Base-by-base conservation (phyloP, 2,888 invertebrate species). In the Ischnus inquisitorius region DNA sequence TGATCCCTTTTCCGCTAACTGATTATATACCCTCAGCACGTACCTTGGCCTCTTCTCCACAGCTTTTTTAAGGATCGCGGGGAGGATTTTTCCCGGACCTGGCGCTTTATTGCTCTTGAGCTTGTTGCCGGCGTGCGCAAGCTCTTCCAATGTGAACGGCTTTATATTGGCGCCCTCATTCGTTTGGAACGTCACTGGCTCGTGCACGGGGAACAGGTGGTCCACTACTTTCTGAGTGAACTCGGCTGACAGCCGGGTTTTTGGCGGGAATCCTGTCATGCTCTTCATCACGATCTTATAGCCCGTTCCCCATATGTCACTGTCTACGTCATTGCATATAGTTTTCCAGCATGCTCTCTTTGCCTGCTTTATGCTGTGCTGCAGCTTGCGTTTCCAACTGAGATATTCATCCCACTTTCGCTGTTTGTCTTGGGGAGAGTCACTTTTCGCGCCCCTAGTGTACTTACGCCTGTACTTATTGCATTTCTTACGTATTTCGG, bases 61-160 rank as follows among this genome's bases (percentile, higher is more conserved):
- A 6, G 67, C 46, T 16, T 28, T 19, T 19, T 41, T 64, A 6
- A 77, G 3, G 48, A 67, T 67, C 28, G 51, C 77, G 2, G 51
- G 28, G 3, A 39, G 67, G 4, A 77, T 77, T 10, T 67, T 67
- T 10, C 67, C 48, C 22, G 67, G 67, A 1, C 77, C 77, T 5
- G 77, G 60, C 2, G 19, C 28, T 51, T 71, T 71, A 16, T 48
- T 19, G 2, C 2, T 25, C 10, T 60, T 60, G 14, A 48, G 12
- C 41, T 14, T 67, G 10, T 19, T 16, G 51, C 48, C 12, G 34
- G 64, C 65, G 3, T 34, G n/a, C 41, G 14, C 16, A 71, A 76
- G 78, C 79, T 84, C 77, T 72, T 67, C 43, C 43, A 62, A 10
- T 72, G 69, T 67, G 62, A 79, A 84, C 65, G 60, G 60, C 54